phyloP scores from a whole-genome alignment of 2,797 vertebrate genomes.

The Melanotaenia boesemani region DNA sequence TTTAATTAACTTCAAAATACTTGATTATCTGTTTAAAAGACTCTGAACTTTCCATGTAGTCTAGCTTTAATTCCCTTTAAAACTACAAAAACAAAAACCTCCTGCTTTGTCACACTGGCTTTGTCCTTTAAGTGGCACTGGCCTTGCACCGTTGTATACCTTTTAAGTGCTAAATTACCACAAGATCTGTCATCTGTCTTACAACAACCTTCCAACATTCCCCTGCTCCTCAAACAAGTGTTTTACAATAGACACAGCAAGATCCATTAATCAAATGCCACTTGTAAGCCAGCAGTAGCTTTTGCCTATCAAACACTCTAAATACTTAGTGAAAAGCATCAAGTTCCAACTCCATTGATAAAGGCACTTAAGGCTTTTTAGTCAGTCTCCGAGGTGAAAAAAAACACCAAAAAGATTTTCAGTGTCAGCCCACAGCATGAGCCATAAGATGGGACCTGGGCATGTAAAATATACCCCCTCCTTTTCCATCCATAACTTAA shows the following conservation, averaged over 20 bases:
- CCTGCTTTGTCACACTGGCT: neutral
- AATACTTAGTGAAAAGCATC: conserved; percentile 69
- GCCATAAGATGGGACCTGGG: conserved; percentile 74
- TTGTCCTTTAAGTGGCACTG: conserved; percentile 10
- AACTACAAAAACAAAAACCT: neutral
- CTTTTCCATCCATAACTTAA: conserved; percentile 81
- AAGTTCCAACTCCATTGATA: conserved; percentile 68
- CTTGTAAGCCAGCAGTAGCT: conserved; percentile 64
- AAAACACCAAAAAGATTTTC: conserved; percentile 66
- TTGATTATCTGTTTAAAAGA: neutral
- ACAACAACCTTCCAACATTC: conserved; percentile 52
- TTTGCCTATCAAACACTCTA: conserved; percentile 66
- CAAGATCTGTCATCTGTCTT: conserved; percentile 44
- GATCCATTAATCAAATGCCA: conserved; percentile 74
- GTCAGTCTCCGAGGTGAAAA: conserved; percentile 65
- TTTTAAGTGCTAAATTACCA: conserved; percentile 44
- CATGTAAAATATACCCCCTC: conserved; percentile 74
- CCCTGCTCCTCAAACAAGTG: conserved; percentile 70
- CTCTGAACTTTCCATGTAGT: neutral
- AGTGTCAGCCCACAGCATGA: conserved; percentile 72
- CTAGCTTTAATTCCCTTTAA: neutral
- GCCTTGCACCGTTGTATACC: conserved; percentile 14
- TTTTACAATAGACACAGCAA: conserved; percentile 66
- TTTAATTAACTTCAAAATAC: too few species aligned
- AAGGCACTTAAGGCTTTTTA: conserved; percentile 70